These are phyloP conservation scores for Mesitornis unicolor DNA, from an alignment of 2,113 vertebrate genomes.

Conservation along the genomic window DNA sequence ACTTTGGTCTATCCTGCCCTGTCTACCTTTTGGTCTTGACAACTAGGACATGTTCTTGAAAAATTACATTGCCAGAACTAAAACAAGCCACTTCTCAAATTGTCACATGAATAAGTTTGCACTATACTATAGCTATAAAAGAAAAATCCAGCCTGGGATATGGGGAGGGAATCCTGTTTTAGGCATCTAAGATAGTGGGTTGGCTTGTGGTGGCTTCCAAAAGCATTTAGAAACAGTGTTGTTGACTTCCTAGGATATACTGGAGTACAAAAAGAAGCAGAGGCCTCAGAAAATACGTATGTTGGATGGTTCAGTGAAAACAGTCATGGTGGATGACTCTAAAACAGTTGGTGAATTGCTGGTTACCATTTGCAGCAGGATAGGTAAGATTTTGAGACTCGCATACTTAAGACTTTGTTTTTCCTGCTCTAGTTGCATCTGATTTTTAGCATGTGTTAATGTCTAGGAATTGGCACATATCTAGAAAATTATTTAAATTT, in stretches of 20 bases:
- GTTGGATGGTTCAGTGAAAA: conserved; percentile 95
- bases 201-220: background rate
- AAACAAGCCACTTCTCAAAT: background rate
- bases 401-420: background rate
- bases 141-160: background rate
- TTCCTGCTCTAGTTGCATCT: background rate
- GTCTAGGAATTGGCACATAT: background rate
- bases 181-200: background rate
- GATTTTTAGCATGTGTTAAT: background rate
- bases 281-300: conserved; percentile 97
- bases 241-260: conserved; percentile 81
- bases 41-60: background rate
- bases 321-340: conserved; percentile 98
- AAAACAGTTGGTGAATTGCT: conserved; percentile 97
- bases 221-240: background rate
- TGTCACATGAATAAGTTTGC: background rate
- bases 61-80: background rate
- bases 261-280: conserved; percentile 99
- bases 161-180: background rate
- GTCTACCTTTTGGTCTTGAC: background rate
- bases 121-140: background rate
- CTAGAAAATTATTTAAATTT: background rate
- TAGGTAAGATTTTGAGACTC: conserved; percentile 75
- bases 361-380: conserved; percentile 97
- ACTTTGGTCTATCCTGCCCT: background rate